Evolutionary conservation across 2,888 invertebrate genomes (phyloP).

Genomic region (Philopedon plagiatum): DNA sequence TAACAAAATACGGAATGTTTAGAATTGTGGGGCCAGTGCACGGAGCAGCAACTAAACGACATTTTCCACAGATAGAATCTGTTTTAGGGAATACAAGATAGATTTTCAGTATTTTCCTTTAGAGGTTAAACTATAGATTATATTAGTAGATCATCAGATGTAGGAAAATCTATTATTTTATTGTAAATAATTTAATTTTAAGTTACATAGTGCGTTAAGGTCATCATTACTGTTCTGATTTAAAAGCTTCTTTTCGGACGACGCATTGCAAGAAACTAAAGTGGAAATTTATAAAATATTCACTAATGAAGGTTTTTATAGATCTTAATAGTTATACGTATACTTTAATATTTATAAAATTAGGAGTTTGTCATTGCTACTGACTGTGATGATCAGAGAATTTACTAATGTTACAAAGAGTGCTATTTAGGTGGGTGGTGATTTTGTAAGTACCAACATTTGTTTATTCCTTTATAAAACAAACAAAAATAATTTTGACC

Average conservation of each 20-base stretch:
- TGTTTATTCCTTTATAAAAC: conserved; percentile 2
- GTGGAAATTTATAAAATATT: background rate
- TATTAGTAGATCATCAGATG: conserved; percentile 26
- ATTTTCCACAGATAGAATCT: conserved; percentile 19
- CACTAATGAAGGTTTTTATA: background rate
- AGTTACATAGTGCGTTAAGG: background rate
- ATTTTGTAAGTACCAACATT: background rate
- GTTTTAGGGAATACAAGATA: conserved; percentile 22
- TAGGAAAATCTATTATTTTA: conserved; percentile 21
- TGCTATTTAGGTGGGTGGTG: background rate
- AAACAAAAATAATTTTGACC: too few relatives aligned
- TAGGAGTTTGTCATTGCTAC: conserved; percentile 38
- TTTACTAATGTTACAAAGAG: conserved; percentile 12
- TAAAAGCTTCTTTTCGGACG: background rate
- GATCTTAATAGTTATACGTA: conserved; percentile 24
- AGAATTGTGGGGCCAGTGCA: conserved; percentile 35
- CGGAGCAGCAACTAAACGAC: conserved; percentile 24
- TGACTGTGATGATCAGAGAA: conserved; percentile 48
- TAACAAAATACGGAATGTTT: conserved; percentile 29
- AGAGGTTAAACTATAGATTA: conserved; percentile 27
- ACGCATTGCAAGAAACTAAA: background rate
- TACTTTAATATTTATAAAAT: conserved; percentile 25
- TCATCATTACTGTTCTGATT: background rate
- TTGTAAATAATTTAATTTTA: conserved; percentile 25
- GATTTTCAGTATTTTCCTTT: conserved; percentile 42